Conservation (phyloP, 2,113 vertebrate genomes). For the Todiramphus chloris region DNA sequence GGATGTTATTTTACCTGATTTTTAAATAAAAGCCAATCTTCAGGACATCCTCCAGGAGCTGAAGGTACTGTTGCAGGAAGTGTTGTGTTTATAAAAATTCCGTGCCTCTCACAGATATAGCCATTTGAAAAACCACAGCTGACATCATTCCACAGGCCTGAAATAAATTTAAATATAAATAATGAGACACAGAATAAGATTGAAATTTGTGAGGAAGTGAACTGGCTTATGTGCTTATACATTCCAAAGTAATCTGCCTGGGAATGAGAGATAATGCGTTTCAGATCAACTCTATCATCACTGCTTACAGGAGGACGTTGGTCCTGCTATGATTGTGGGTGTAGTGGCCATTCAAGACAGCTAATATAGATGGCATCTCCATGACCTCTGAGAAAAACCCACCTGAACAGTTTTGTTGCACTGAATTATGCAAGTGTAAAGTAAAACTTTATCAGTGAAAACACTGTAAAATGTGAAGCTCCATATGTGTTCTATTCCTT, state of each 20-base stretch:
- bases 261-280: not conserved
- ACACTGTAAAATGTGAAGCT: not conserved
- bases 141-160: conserved; percentile 93
- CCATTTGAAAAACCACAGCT: conserved; percentile 82
- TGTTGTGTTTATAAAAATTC: conserved; percentile 77
- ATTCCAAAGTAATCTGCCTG: not conserved
- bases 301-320: not conserved
- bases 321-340: not conserved
- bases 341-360: not conserved
- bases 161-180: not conserved
- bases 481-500: not conserved
- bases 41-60: conserved; percentile 80
- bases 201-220: not conserved
- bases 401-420: not conserved
- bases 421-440: not conserved
- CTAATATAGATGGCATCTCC: not conserved
- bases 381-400: not conserved
- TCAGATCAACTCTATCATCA: not conserved
- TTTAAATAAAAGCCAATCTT: conserved; percentile 82
- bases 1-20: conserved; percentile 78
- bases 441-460: not conserved
- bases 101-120: conserved; percentile 88
- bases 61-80: conserved; percentile 53
- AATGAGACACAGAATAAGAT: not conserved
- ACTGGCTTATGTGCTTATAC: not conserved